Conservation (phyloP, 2,888 invertebrate species). For the Spodoptera exigua region DNA sequence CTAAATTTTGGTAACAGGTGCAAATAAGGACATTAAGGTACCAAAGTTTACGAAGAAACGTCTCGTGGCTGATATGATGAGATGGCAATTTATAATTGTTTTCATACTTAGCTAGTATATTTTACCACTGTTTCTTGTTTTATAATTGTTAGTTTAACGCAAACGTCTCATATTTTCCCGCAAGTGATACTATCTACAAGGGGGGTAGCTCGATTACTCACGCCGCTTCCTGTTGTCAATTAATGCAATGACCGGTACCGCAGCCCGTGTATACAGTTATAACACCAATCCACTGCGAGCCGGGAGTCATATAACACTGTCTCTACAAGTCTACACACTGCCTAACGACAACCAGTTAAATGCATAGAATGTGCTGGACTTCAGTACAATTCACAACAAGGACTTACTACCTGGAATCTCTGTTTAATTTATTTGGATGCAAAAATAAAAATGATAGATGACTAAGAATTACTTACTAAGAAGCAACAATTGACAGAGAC, state of each 20-base stretch:
- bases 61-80: too few relatives aligned
- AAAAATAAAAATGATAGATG: too few relatives aligned
- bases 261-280: constrained; percentile 50
- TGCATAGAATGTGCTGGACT: neutral
- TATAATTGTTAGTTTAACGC: neutral
- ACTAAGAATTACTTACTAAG: too few relatives aligned
- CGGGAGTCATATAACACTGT: constrained; percentile 33
- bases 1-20: too few relatives aligned
- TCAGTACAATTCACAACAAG: too few relatives aligned
- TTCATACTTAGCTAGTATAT: too few relatives aligned
- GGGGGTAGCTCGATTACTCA: constrained; percentile 53
- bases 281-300: constrained; percentile 32
- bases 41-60: too few relatives aligned
- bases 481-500: too few relatives aligned
- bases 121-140: neutral
- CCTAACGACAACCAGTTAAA: constrained; percentile 23
- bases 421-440: too few relatives aligned
- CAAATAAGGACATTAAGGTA: too few relatives aligned
- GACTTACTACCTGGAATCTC: too few relatives aligned
- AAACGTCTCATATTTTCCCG: constrained; percentile 29
- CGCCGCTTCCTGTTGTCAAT: constrained; percentile 76
- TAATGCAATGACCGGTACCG: constrained; percentile 70
- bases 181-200: constrained; percentile 49
- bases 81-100: too few relatives aligned
- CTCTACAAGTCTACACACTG: constrained; percentile 13